Evolutionary conservation across 2,888 invertebrate species (phyloP).

Genomic region (Rapana venosa): DNA sequence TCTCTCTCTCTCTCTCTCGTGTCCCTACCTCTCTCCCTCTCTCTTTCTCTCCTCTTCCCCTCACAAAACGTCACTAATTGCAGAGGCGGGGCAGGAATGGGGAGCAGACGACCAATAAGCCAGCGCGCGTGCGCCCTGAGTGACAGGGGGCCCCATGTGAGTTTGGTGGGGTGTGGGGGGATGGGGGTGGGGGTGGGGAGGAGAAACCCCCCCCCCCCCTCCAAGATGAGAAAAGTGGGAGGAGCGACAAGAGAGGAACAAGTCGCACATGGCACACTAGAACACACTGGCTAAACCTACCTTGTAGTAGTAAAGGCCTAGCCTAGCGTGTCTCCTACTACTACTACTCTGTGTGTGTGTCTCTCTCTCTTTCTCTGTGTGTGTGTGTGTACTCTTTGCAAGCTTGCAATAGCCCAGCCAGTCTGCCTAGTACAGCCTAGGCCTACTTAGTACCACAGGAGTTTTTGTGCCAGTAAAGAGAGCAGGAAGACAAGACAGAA

Average conservation of each 20-base stretch:
- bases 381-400: neutral
- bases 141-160: neutral
- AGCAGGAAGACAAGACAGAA: no score
- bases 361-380: no score
- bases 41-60: neutral
- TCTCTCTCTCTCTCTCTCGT: no score
- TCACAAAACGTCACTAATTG: conserved; percentile 22
- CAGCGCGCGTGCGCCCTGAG: conserved; percentile 28
- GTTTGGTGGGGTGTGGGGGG: no score
- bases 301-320: conserved; percentile 12
- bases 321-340: no score
- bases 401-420: conserved; percentile 13
- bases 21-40: neutral
- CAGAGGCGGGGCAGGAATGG: conserved; percentile 18
- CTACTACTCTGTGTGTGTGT: no score
- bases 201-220: neutral
- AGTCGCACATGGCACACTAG: conserved; percentile 33
- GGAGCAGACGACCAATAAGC: conserved; percentile 33
- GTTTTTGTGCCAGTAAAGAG: conserved; percentile 21
- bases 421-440: no score
- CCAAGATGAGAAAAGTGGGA: conserved; percentile 25
- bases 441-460: no score
- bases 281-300: conserved; percentile 29
- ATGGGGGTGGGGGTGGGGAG: neutral
- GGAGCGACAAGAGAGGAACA: conserved; percentile 21